These are phyloP conservation scores for Enoplosus armatus DNA, from an alignment of 2,797 vertebrate species.

Conservation along the genomic window DNA sequence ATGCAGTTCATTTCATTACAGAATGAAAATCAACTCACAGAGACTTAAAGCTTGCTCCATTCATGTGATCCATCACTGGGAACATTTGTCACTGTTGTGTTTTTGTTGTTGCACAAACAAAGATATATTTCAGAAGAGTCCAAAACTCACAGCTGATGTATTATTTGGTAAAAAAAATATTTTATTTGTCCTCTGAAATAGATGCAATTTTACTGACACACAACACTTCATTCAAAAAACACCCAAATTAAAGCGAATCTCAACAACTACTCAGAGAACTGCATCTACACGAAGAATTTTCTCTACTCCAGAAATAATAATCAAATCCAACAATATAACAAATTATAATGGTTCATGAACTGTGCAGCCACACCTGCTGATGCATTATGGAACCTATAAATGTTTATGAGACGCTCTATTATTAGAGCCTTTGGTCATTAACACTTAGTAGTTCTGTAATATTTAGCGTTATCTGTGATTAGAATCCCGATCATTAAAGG, in stretches of 20 bases:
- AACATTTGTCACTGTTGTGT: conserved; percentile 8
- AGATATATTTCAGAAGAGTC: background rate
- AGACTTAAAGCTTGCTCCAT: conserved; percentile 19
- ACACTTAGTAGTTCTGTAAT: background rate
- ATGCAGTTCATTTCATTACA: conserved; percentile 60
- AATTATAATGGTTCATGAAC: background rate
- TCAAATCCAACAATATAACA: background rate
- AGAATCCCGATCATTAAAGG: conserved; percentile 18
- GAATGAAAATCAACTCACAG: conserved; percentile 32
- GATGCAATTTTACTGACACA: background rate
- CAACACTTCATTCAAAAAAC: background rate
- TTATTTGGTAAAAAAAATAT: background rate
- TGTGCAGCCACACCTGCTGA: conserved; percentile 12
- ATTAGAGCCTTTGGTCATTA: conserved; percentile 27
- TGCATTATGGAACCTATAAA: conserved; percentile 44
- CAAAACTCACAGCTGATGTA: too few relatives aligned
- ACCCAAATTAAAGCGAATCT: background rate
- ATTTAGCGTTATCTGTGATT: conserved; percentile 28
- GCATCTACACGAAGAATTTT: background rate
- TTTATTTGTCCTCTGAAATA: background rate
- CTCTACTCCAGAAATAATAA: background rate
- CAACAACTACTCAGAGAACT: background rate
- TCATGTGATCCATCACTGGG: conserved; percentile 39
- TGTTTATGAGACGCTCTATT: conserved; percentile 40
- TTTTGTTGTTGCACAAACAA: background rate